These are phyloP conservation scores for Acipenser ruthenus DNA, from an alignment of 2,797 vertebrate genomes.

Conservation along the genomic window DNA sequence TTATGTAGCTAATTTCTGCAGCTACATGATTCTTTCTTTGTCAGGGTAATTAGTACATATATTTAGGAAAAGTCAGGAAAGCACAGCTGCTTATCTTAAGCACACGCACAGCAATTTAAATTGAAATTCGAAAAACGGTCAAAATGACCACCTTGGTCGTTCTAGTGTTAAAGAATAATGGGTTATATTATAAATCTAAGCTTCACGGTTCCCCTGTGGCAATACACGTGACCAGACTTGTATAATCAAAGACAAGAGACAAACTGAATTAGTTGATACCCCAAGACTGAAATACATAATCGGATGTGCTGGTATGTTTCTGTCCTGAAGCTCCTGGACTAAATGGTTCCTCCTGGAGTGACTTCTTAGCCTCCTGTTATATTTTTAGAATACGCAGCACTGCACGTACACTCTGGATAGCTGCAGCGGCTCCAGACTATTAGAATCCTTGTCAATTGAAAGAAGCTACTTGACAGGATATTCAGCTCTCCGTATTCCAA, in stretches of 20 bases:
- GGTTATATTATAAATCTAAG: not conserved
- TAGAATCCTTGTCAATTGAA: not conserved
- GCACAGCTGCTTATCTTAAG: too few relatives aligned
- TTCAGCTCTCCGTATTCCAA: too few relatives aligned
- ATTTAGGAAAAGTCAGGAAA: too few relatives aligned
- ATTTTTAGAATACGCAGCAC: not conserved
- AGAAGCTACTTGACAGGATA: too few relatives aligned
- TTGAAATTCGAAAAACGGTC: too few relatives aligned
- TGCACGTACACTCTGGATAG: not conserved
- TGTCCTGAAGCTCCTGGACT: not conserved
- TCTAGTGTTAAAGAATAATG: too few relatives aligned
- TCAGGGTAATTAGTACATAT: too few relatives aligned
- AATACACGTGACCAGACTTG: not conserved
- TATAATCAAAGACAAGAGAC: not conserved
- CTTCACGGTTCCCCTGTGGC: not conserved
- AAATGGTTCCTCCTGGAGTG: conserved; percentile 5
- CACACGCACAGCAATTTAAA: too few relatives aligned
- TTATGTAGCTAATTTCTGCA: too few relatives aligned
- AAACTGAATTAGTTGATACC: not conserved
- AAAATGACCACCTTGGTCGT: too few relatives aligned
- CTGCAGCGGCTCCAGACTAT: not conserved
- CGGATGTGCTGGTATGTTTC: conserved; percentile 3
- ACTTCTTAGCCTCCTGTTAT: not conserved
- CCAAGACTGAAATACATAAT: not conserved
- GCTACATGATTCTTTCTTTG: too few relatives aligned